Evolutionary conservation across 2,797 vertebrate genomes (phyloP).

Genomic region (Coendou prehensilis): DNA sequence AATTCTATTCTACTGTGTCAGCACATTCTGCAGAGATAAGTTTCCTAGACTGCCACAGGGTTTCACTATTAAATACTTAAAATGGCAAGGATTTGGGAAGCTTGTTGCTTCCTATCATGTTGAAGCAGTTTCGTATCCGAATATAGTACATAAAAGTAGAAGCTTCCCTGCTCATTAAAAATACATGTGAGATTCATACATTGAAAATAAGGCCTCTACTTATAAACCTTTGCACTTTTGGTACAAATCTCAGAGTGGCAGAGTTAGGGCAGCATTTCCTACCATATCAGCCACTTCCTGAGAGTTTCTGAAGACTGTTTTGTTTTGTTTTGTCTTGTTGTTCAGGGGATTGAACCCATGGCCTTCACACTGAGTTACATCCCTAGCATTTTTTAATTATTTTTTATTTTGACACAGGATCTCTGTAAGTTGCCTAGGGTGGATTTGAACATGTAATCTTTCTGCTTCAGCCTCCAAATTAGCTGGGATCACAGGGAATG

Average conservation of each 20-base stretch:
- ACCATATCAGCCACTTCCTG: background rate
- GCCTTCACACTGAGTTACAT: background rate
- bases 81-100: conserved; percentile 54
- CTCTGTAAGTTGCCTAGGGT: background rate
- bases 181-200: background rate
- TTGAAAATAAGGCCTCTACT: conserved; percentile 30
- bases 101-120: conserved; percentile 58
- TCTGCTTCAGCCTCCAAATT: background rate
- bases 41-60: conserved; percentile 38
- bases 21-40: conserved; percentile 65
- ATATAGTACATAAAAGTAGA: conserved; percentile 46
- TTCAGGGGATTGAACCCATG: background rate
- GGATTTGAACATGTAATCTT: background rate
- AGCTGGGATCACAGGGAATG: background rate
- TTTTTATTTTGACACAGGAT: background rate
- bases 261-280: background rate
- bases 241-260: background rate
- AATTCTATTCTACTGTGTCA: conserved; percentile 66
- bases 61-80: conserved; percentile 70
- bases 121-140: conserved; percentile 65
- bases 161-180: conserved; percentile 44
- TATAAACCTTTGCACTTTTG: conserved; percentile 11
- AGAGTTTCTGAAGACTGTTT: background rate
- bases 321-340: background rate
- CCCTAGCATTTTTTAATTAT: background rate